Percentiles rank a stretch among this genome's conserved stretches.
phyloP scores from a whole-genome alignment of 2,888 invertebrate species.

The Holacanthella duospinosa region DNA sequence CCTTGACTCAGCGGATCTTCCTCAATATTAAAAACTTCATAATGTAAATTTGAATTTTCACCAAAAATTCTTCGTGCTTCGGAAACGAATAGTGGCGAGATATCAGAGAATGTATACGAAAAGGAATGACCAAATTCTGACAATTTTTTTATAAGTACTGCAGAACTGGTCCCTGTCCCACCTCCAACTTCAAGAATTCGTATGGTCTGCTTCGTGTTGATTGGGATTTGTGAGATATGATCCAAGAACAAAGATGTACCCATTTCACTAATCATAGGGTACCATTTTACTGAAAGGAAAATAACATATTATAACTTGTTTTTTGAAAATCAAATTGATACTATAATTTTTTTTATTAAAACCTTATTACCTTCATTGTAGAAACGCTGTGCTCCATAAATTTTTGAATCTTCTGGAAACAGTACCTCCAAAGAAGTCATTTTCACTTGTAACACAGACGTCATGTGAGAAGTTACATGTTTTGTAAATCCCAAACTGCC shows the following conservation, averaged over 20 bases:
- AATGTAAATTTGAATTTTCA: background rate
- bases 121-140: background rate
- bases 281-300: too few relatives aligned
- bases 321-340: too few relatives aligned
- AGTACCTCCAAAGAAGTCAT: background rate
- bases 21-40: background rate
- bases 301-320: too few relatives aligned
- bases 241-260: background rate
- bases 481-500: background rate
- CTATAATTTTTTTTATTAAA: background rate
- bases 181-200: constrained; percentile 21
- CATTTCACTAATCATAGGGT: too few relatives aligned
- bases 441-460: background rate
- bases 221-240: background rate
- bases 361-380: background rate
- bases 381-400: background rate
- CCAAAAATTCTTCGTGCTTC: constrained; percentile 13
- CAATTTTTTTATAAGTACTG: background rate
- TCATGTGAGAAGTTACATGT: background rate
- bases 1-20: background rate
- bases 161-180: constrained; percentile 17
- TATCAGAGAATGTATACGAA: constrained; percentile 9
- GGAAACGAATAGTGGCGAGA: constrained; percentile 12
- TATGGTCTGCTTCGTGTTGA: background rate
- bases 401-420: constrained; percentile 5